Conservation (phyloP, 2,797 vertebrate genomes). For the Triplophysa bombifrons region DNA sequence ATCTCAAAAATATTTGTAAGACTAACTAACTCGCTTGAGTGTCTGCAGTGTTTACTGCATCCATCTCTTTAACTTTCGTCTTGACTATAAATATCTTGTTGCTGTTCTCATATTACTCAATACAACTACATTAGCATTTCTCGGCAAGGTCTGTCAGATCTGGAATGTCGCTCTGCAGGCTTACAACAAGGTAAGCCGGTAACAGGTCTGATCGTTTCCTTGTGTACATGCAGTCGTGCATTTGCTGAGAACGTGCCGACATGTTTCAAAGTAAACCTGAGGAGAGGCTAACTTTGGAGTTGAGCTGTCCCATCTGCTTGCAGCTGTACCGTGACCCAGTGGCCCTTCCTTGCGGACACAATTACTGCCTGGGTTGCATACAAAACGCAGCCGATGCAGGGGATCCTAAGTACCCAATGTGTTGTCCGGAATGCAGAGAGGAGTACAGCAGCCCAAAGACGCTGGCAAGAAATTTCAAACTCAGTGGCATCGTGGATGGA, state of each 20-base stretch:
- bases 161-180: constrained; percentile 31
- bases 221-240: not conserved
- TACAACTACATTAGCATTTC: not conserved
- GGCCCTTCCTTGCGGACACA: constrained; percentile 76
- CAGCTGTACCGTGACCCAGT: constrained; percentile 68
- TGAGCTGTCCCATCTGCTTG: constrained; percentile 79
- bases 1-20: too few species aligned
- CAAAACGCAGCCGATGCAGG: not conserved
- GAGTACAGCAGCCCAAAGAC: constrained; percentile 57
- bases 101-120: not conserved
- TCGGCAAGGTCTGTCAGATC: not conserved
- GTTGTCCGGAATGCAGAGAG: constrained; percentile 74
- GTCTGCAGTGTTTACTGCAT: not conserved
- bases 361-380: constrained; percentile 75
- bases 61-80: not conserved
- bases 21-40: not conserved
- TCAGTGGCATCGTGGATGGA: constrained; percentile 71
- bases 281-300: constrained; percentile 65
- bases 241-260: not conserved
- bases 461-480: constrained; percentile 76
- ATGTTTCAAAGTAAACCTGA: constrained; percentile 54
- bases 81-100: not conserved
- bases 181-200: constrained; percentile 1
- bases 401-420: constrained; percentile 9
- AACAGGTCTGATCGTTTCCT: not conserved